phyloP scores from a whole-genome alignment of 2,888 invertebrate genomes.

The Noctua fimbriata region DNA sequence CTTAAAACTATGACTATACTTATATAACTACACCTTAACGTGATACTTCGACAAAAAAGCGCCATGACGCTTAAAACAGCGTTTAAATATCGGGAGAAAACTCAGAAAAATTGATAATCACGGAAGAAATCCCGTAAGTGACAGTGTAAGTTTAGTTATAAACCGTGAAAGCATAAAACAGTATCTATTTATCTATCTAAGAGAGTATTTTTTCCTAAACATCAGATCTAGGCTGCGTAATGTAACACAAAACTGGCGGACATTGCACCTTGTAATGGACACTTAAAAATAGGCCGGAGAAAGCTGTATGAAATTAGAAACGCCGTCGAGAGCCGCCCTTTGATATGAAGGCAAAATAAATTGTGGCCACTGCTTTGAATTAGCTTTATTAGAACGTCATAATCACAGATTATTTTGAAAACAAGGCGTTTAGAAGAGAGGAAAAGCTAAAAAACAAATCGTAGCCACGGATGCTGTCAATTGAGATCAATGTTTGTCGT shows the following conservation, averaged over 20 bases:
- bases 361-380: constrained; percentile 44
- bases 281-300: constrained; percentile 83
- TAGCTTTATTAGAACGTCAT: constrained; percentile 37
- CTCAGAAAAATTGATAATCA: no score
- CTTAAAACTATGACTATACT: no score
- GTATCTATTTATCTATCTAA: no score
- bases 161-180: no score
- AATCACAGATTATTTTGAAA: constrained; percentile 33
- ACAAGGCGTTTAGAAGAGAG: neutral
- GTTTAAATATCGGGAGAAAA: no score
- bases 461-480: neutral
- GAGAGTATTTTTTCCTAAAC: neutral
- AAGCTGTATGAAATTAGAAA: constrained; percentile 80
- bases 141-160: no score
- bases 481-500: constrained; percentile 8
- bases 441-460: neutral
- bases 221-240: constrained; percentile 29
- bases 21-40: no score
- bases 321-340: constrained; percentile 70
- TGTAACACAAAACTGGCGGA: constrained; percentile 60
- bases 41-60: no score
- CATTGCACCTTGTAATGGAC: constrained; percentile 75
- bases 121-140: no score
- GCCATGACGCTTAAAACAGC: no score
- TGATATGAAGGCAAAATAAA: constrained; percentile 65